Percentiles rank a stretch among this genome's conserved stretches.
These are phyloP conservation scores for Matsumyia berberina DNA, from an alignment of 2,888 invertebrate genomes.

Conservation along the genomic window DNA sequence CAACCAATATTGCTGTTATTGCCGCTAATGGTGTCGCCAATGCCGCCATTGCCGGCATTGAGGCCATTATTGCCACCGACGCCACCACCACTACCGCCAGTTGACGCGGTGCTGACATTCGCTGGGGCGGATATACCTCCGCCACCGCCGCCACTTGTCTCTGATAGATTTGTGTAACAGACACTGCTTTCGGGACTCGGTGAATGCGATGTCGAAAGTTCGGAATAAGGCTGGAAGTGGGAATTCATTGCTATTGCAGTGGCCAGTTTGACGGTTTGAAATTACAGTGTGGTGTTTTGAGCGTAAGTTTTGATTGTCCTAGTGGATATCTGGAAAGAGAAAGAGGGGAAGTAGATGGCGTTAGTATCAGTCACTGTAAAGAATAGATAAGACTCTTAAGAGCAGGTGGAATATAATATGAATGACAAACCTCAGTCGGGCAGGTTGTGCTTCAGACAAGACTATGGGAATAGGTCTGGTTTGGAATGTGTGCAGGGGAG, in stretches of 20 bases:
- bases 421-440: too few relatives aligned
- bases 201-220: conserved; percentile 90
- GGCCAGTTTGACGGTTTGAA: conserved; percentile 89
- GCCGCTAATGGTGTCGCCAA: conserved; percentile 58
- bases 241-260: conserved; percentile 94
- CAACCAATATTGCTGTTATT: conserved; percentile 64
- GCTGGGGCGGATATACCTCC: conserved; percentile 40
- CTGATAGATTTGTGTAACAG: conserved; percentile 85
- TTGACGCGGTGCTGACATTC: conserved; percentile 39
- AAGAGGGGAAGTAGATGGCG: too few relatives aligned
- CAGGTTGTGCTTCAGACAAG: too few relatives aligned
- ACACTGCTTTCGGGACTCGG: conserved; percentile 88
- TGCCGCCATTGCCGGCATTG: conserved; percentile 36
- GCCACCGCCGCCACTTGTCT: conserved; percentile 77
- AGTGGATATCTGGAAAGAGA: conserved; percentile 30
- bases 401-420: too few relatives aligned
- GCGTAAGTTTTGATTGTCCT: background rate
- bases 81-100: conserved; percentile 28
- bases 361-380: too few relatives aligned
- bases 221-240: conserved; percentile 92
- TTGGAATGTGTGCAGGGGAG: too few relatives aligned
- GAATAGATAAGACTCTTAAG: too few relatives aligned
- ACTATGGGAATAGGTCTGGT: too few relatives aligned
- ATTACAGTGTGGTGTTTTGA: conserved; percentile 13
- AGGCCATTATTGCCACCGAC: conserved; percentile 39